Conservation (phyloP, 2,113 vertebrate genomes). For the Phrynosoma blainvillii region DNA sequence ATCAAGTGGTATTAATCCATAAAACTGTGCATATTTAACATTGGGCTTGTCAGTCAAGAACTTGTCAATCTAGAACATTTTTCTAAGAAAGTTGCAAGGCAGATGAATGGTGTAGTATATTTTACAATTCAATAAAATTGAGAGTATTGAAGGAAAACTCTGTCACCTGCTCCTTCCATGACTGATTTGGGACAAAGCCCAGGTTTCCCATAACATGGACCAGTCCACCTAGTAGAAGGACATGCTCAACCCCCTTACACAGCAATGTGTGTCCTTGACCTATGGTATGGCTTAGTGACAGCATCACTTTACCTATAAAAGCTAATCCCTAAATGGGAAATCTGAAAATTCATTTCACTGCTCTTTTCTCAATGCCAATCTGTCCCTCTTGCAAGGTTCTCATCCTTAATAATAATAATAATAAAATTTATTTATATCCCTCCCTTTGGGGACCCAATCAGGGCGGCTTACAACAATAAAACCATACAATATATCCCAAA, state of each 20-base stretch:
- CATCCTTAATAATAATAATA: too few species aligned
- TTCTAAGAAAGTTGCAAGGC: background rate
- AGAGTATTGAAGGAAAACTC: background rate
- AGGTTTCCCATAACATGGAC: too few species aligned
- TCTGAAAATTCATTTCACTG: background rate
- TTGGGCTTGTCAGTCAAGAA: slow-evolving; percentile 12
- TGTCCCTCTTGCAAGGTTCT: background rate
- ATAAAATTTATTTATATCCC: too few species aligned
- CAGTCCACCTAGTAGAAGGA: background rate
- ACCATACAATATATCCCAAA: too few species aligned
- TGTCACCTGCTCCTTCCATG: background rate
- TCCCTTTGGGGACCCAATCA: too few species aligned
- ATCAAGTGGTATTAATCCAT: background rate
- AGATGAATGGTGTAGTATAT: background rate
- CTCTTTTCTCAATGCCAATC: too few species aligned
- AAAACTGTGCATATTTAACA: background rate
- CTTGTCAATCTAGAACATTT: slow-evolving; percentile 12
- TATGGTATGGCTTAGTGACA: too few species aligned
- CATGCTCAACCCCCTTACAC: background rate
- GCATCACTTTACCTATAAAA: too few species aligned
- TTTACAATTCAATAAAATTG: background rate
- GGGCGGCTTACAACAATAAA: too few species aligned
- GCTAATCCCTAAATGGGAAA: background rate
- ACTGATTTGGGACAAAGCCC: background rate
- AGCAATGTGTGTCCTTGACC: background rate